Conservation (phyloP, 1,140 invertebrate genomes). For the Macrobrachium nipponense region DNA sequence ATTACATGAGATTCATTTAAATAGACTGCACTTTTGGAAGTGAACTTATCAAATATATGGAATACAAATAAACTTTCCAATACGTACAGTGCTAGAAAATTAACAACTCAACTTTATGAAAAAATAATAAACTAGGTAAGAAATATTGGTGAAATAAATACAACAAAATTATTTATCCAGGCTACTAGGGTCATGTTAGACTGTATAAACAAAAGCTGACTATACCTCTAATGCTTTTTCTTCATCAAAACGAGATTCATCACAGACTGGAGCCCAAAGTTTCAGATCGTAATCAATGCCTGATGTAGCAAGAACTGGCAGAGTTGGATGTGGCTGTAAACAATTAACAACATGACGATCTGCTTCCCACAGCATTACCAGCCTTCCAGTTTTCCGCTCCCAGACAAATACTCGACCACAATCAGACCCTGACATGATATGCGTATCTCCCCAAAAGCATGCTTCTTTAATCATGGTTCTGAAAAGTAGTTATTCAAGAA, state of each 20-base stretch:
- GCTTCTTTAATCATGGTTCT: conserved; percentile 92
- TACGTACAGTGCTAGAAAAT: too few relatives aligned
- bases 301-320: conserved; percentile 86
- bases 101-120: too few relatives aligned
- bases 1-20: too few relatives aligned
- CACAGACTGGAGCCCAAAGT: conserved; percentile 80
- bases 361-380: conserved; percentile 84
- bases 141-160: not conserved
- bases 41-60: too few relatives aligned
- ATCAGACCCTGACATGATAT: conserved; percentile 87
- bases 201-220: not conserved
- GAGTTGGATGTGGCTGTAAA: conserved; percentile 83
- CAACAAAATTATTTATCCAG: not conserved
- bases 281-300: conserved; percentile 93
- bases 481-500: conserved; percentile 66
- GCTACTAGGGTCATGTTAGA: not conserved
- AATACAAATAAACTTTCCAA: too few relatives aligned
- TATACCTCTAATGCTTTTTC: conserved; percentile 79
- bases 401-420: conserved; percentile 81
- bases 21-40: too few relatives aligned
- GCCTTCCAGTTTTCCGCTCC: conserved; percentile 71
- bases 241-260: conserved; percentile 76
- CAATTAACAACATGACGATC: conserved; percentile 91
- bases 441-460: conserved; percentile 87
- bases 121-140: too few relatives aligned